Percentiles rank a stretch among this genome's conserved stretches.
Evolutionary conservation across 1,140 invertebrate species (phyloP).

Genomic region (Polypedilum pembai): DNA sequence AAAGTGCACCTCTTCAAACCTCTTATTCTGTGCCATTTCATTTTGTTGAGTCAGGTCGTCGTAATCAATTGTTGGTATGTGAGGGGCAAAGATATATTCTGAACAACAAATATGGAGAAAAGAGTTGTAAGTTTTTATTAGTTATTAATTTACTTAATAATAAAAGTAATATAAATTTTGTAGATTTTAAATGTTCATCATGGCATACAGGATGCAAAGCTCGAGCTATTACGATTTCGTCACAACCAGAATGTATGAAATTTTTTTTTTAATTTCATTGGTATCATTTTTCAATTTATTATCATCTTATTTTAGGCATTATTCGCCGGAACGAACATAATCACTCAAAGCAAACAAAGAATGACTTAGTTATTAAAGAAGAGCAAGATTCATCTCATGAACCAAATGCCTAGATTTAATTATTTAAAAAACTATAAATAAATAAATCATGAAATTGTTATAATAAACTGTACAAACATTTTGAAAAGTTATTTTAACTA

Average conservation of each 20-base stretch:
- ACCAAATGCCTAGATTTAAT: not conserved
- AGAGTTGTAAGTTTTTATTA: slow-evolving; percentile 34
- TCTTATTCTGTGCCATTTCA: not conserved
- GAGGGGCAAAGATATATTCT: slow-evolving; percentile 40
- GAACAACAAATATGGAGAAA: slow-evolving; percentile 40
- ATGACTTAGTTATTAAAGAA: not conserved
- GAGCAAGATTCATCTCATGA: not conserved
- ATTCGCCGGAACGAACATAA: slow-evolving; percentile 39
- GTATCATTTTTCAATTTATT: slow-evolving; percentile 30
- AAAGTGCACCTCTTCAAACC: not conserved
- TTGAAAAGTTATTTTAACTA: slow-evolving; percentile 29
- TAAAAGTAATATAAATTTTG: not conserved
- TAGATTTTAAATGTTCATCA: slow-evolving; percentile 41
- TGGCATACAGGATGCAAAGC: slow-evolving; percentile 41
- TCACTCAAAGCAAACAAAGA: slow-evolving; percentile 32
- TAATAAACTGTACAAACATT: not conserved
- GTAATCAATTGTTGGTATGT: slow-evolving; percentile 38
- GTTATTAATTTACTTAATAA: too few species aligned
- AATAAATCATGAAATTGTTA: not conserved
- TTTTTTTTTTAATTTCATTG: slow-evolving; percentile 37
- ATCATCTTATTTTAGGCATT: slow-evolving; percentile 34
- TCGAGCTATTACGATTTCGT: slow-evolving; percentile 38
- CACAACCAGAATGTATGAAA: slow-evolving; percentile 34
- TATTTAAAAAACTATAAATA: not conserved
- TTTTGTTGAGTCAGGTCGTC: slow-evolving; percentile 33